Conservation (phyloP, 2,888 invertebrate genomes). For the Anthrax anthrax region DNA sequence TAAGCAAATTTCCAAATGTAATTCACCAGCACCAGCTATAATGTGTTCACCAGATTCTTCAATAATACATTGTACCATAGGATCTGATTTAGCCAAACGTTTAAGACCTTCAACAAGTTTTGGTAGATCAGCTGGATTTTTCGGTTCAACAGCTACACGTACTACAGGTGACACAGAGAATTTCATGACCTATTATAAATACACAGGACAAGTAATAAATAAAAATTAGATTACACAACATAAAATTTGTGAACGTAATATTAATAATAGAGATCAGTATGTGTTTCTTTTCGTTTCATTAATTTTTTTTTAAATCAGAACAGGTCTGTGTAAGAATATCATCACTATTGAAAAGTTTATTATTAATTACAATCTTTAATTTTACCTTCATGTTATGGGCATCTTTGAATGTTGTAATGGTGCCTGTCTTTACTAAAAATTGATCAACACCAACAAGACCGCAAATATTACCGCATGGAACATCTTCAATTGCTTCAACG, state of each 20-base stretch:
- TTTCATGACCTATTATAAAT: conserved; percentile 75
- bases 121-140: conserved; percentile 97
- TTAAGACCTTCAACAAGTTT: conserved; percentile 98
- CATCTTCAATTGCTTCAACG: conserved; percentile 98
- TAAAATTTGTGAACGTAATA: background rate
- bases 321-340: conserved; percentile 21
- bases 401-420: conserved; percentile 96
- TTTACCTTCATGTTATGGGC: conserved; percentile 91
- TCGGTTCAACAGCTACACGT: conserved; percentile 97
- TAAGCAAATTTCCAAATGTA: conserved; percentile 98
- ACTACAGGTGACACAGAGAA: conserved; percentile 99
- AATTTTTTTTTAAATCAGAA: conserved; percentile 15
- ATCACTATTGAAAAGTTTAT: conserved; percentile 5
- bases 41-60: conserved; percentile 99
- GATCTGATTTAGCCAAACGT: conserved; percentile 98
- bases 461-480: conserved; percentile 98
- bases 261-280: too few species aligned
- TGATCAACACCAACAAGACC: conserved; percentile 99
- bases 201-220: background rate
- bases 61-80: conserved; percentile 99
- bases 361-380: background rate
- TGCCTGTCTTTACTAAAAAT: conserved; percentile 98
- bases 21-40: conserved; percentile 97
- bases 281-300: background rate
- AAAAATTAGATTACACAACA: too few species aligned